phyloP scores from a whole-genome alignment of 2,113 vertebrate species.

The Empidonax traillii region DNA sequence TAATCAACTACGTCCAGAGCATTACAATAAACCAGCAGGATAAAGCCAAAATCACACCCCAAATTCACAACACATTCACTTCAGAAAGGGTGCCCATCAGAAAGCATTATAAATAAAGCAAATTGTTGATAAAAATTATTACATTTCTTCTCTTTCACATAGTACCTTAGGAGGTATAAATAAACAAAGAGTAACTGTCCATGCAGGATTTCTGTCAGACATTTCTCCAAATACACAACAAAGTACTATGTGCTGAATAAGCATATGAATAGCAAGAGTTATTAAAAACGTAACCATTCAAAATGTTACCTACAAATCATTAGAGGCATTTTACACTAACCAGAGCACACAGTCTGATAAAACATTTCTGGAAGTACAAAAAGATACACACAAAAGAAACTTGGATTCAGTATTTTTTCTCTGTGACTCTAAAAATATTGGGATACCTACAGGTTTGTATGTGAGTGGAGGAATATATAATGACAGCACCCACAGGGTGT shows the following conservation, averaged over 20 bases:
- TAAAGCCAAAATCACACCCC: neutral
- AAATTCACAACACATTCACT: neutral
- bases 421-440: neutral
- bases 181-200: neutral
- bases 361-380: neutral
- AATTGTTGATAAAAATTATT: neutral
- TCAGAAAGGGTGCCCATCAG: neutral
- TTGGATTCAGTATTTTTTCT: neutral
- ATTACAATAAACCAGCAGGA: neutral
- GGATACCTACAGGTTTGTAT: neutral
- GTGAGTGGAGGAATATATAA: neutral
- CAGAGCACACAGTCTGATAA: neutral
- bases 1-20: neutral
- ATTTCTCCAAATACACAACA: neutral
- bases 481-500: neutral
- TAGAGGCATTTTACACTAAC: neutral
- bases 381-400: neutral
- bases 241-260: neutral
- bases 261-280: neutral
- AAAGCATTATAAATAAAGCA: neutral
- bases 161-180: neutral
- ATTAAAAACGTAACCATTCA: neutral
- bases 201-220: neutral
- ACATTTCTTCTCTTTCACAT: neutral
- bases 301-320: neutral